Base-by-base conservation (phyloP, 2,888 invertebrate species). In the Pristionchus mayeri region DNA sequence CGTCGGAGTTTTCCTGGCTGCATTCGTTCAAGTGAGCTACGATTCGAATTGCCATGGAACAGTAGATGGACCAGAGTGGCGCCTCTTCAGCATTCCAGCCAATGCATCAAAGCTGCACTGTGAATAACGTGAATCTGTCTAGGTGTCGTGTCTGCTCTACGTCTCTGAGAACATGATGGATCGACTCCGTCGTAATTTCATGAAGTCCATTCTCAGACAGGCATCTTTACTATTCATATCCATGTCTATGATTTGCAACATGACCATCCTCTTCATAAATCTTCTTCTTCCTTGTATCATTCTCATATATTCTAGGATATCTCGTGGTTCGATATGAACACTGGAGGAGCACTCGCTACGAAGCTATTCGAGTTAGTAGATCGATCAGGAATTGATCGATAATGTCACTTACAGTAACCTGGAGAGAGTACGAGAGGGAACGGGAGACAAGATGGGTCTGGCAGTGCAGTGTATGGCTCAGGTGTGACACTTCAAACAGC, bases 331-430 rank as follows among this genome's bases (percentile, higher is more conserved):
- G 94, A 94, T 87, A 93, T 92, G 30, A 93, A 94, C 88, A 93
- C 93, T 85, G 93, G 93, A 27, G 94, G 94, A 63, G 94, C 94
- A 87, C 91, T 94, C 54, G 93, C 94, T 2, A 93, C 93, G 0
- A 93, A 94, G 88, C 90, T 94, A 11, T 93, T 94, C n/a, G 94
- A 94, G 94, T 94, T 91, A 90, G 93, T 76, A 48, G 24, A 40
- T 40, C 30, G 27, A 40, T 37, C 21, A 80, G 60, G n/a, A 27
- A 78, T 84, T 71, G 24, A 52, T 27, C 52, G 18, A 82, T 16
- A 44, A 9, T 6, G 44, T 44, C 57, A 4, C 27, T 86, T 88
- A 71, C 86, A 92, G 92, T 86, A 91, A 93, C 79, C 84, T 93
- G 84, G 93, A 92, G 82, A 87, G 92, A 81, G 89, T 92, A 9